phyloP scores from a whole-genome alignment of 1,140 invertebrate species.

The Orchestia grillus region DNA sequence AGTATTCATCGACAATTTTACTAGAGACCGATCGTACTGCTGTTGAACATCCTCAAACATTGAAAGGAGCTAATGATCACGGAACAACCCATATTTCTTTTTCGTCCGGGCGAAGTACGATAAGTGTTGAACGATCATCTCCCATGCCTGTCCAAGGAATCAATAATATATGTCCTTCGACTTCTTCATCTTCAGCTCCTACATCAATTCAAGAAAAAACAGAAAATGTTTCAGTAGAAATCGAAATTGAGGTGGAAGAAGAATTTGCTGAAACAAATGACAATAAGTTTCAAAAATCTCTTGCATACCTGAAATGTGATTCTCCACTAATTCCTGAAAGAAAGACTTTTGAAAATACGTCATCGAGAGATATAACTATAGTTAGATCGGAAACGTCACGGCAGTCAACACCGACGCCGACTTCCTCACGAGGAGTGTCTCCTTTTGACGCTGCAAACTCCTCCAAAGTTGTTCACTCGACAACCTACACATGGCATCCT shows the following conservation, averaged over 20 bases:
- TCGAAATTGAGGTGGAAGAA: constrained; percentile 7
- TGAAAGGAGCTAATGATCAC: background rate
- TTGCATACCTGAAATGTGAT: background rate
- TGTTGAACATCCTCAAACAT: background rate
- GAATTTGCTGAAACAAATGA: background rate
- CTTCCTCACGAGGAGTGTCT: constrained; percentile 1
- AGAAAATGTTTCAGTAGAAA: background rate
- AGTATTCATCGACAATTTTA: background rate
- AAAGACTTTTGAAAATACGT: background rate
- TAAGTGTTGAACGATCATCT: background rate
- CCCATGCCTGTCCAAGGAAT: background rate
- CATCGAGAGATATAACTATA: background rate
- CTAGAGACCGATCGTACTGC: background rate
- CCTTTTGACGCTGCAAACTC: background rate
- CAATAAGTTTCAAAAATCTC: background rate
- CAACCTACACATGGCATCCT: constrained; percentile 6
- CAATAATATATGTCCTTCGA: background rate
- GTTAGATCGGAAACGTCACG: background rate
- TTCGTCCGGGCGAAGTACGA: background rate
- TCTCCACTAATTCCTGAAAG: background rate
- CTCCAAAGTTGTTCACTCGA: background rate
- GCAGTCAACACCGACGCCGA: background rate
- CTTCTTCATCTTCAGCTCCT: background rate
- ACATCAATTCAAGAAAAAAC: background rate
- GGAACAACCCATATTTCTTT: background rate